phyloP scores from a whole-genome alignment of 35 echinoderm and acorn worm species.

The Acanthaster planci region DNA sequence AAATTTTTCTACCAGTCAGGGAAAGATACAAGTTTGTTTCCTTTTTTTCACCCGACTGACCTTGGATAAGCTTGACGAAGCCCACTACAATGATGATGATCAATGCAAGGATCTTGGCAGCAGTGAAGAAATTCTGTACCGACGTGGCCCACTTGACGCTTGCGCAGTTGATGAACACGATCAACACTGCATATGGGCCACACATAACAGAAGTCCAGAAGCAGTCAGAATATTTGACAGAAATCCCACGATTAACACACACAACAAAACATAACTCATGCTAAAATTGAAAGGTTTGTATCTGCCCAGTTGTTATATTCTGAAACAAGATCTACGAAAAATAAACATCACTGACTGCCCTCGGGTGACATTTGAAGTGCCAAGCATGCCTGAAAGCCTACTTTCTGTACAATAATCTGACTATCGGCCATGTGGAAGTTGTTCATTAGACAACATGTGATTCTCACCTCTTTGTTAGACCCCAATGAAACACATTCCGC shows the following conservation, averaged over 20 bases:
- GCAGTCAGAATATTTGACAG: background rate
- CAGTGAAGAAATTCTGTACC: constrained; percentile 86
- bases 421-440: too few relatives aligned
- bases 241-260: background rate
- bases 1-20: too few relatives aligned
- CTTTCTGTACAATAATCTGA: too few relatives aligned
- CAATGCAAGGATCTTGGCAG: constrained; percentile 77
- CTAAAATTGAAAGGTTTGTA: too few relatives aligned
- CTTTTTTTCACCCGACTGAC: constrained; percentile 35
- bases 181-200: constrained; percentile 51
- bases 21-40: too few relatives aligned
- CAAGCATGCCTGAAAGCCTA: too few relatives aligned
- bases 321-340: background rate
- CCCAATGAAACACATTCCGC: too few relatives aligned
- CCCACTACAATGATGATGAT: constrained; percentile 82
- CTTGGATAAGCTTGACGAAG: constrained; percentile 73
- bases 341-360: background rate
- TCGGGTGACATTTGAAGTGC: background rate
- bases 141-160: constrained; percentile 84
- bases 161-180: constrained; percentile 74
- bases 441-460: too few relatives aligned
- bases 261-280: background rate
- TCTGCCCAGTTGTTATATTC: background rate
- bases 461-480: too few relatives aligned
- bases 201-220: background rate